Base-by-base conservation (phyloP, 1,140 invertebrate genomes). In the Pseudomyrmex cubaensis region DNA sequence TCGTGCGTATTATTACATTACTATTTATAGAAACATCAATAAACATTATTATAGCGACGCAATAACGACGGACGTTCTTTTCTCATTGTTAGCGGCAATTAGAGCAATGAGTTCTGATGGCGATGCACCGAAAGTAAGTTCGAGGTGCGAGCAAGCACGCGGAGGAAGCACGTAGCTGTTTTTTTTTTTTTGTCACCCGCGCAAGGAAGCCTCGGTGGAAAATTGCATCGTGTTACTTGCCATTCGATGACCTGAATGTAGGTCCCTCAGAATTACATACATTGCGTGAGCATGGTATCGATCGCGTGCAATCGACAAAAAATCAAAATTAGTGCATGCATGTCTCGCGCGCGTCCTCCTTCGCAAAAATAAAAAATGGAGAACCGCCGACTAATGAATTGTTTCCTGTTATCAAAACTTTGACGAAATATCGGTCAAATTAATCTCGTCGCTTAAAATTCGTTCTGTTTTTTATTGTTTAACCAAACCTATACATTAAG, bases 161-260 rank as follows among this genome's bases (percentile, higher is more conserved):
- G 63, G 46, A n/a, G 25, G 4, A 48, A 59, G 17, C 70, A 8
- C 22, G 52, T 12, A 2, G 50, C 15, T 10, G 3, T 63, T 8
- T 8, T 20, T 20, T 20, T 48, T n/a, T 22, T 56, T 50, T 70
- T 35, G 54, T 74, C 52, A 3, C 62, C 35, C 12, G 12, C 59
- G 9, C 20, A 5, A 52, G 22, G 52, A 74, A 61, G 61, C 48
- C 46, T 61, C 76, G 10, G 15, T 52, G 64, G 54, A 86, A 86
- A 86, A 77, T 69, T 84, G 82, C 54, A 77, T 66, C 52, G 25
- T 57, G 50, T 83, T 76, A 86, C 50, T 73, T 77, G 69, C 73
- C 62, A 77, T 77, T 83, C 80, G 72, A 76, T 83, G 85, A 86
- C 84, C 85, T 74, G 62, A 57, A 82, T 87, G 77, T 64, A 85